Percentiles rank a stretch among this genome's conserved stretches.
Conservation (phyloP, 2,113 vertebrate genomes). For the Rhadina sibilatrix region DNA sequence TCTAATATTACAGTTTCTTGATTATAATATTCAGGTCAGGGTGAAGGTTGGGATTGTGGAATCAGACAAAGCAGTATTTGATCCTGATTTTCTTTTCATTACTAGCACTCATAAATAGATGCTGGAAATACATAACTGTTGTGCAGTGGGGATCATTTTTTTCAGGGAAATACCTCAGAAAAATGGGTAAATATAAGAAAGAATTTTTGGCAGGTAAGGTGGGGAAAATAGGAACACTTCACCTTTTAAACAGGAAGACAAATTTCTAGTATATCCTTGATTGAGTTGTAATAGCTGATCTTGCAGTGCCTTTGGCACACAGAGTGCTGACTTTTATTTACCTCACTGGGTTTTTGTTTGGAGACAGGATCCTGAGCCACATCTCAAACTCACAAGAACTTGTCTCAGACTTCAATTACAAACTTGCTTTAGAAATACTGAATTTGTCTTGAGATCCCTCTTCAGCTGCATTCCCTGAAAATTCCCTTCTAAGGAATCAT, state of each 20-base stretch:
- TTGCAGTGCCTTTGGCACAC: background rate
- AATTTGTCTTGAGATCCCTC: background rate
- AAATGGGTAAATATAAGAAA: background rate
- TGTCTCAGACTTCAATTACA: background rate
- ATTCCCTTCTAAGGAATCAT: background rate
- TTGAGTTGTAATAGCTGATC: background rate
- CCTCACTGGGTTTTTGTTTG: background rate
- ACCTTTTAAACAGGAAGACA: background rate
- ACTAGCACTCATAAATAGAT: background rate
- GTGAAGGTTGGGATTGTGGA: background rate
- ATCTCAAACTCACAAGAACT: background rate
- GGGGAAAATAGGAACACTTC: fast-evolving
- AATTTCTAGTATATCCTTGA: background rate
- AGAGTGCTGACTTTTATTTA: background rate
- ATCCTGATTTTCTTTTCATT: background rate
- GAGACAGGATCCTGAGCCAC: background rate
- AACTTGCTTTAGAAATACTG: background rate
- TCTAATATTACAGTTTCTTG: background rate
- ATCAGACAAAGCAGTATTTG: background rate
- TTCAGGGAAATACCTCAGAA: background rate
- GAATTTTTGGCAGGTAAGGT: background rate
- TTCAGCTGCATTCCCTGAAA: background rate
- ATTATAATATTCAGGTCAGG: background rate
- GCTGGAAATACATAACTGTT: background rate
- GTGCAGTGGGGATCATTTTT: background rate